Evolutionary conservation across 2,888 invertebrate species (phyloP).

Genomic region (Aquatica leii): DNA sequence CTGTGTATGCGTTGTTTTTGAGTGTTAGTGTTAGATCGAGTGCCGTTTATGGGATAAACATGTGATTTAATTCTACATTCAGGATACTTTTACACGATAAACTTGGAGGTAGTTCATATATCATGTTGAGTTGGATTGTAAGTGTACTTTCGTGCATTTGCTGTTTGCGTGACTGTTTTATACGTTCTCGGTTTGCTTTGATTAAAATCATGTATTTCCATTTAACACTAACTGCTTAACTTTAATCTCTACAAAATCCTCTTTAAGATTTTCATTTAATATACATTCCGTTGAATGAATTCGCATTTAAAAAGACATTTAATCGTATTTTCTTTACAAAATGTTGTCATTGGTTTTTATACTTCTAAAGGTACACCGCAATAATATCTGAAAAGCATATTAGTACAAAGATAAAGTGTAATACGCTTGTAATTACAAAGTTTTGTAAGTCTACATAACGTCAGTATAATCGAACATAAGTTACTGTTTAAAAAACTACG

Average conservation of each 20-base stretch:
- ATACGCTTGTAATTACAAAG: no score
- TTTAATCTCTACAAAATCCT: slow-evolving; percentile 8
- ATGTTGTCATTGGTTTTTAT: no score
- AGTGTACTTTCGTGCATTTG: slow-evolving; percentile 24
- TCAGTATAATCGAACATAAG: no score
- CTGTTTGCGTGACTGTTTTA: slow-evolving; percentile 10
- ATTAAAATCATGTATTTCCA: slow-evolving; percentile 15
- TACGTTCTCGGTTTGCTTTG: slow-evolving; percentile 12
- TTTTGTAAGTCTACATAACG: no score
- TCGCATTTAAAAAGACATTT: no score
- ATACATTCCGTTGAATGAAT: no score
- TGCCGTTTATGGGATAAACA: slow-evolving; percentile 31
- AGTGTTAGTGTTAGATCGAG: slow-evolving; percentile 21
- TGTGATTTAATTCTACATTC: slow-evolving; percentile 29
- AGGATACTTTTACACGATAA: slow-evolving; percentile 22
- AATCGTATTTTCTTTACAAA: no score
- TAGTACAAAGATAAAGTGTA: no score
- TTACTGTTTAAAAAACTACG: no score
- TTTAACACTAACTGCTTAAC: slow-evolving; percentile 12
- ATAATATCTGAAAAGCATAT: no score
- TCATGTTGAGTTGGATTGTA: slow-evolving; percentile 42
- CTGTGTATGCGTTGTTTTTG: slow-evolving; percentile 9
- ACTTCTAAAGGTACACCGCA: no score
- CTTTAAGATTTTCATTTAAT: background rate
- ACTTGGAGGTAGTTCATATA: slow-evolving; percentile 31